Base-by-base conservation (phyloP, 2,797 vertebrate genomes). In the Microcaecilia unicolor region DNA sequence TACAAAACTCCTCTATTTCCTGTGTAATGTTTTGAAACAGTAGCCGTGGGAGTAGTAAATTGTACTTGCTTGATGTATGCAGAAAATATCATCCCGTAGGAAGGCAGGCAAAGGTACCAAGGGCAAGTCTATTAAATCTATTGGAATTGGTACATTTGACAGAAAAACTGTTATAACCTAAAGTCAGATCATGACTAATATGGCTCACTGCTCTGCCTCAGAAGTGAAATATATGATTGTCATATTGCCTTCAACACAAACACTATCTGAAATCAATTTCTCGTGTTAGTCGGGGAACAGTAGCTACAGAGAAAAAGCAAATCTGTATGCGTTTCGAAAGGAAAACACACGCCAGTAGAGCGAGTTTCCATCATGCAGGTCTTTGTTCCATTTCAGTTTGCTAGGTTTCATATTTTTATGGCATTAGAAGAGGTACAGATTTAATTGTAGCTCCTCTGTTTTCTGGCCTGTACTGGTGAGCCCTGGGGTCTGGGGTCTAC, bases 81-180 rank as follows among this genome's bases (percentile, higher is more conserved):
- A 64, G 61, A 47, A 67, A 71, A 56, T 37, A 55, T 45, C 59
- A 37, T 53, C 64, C 27, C 15, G 19, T 41, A 41, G 18, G 19
- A 55, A 49, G 38, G 21, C 62, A 40, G 15, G 54, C 52, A 8
- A 34, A 36, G 56, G 56, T 15, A 45, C 47, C 58, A 61, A 67
- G 71, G n/a, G 58, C 67, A 65, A 64, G 55, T 64, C 65, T 59
- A 67, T 73, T 71, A 68, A 59, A 68, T 62, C 53, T 53, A 44
- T 58, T 47, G 58, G 65, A 71, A 68, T 68, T 65, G 67, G 53
- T 64, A 47, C 60, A 38, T 62, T 59, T 61, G 71, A 73, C 69
- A 65, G 50, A 45, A 48, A 57, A 35, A 36, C 4, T 27, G 57
- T 70, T 56, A 20, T 56, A 64, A 69, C 55, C 65, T 57, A 54